Evolutionary conservation across 1,140 invertebrate species (phyloP).

Genomic region (Brachionus manjavacas): DNA sequence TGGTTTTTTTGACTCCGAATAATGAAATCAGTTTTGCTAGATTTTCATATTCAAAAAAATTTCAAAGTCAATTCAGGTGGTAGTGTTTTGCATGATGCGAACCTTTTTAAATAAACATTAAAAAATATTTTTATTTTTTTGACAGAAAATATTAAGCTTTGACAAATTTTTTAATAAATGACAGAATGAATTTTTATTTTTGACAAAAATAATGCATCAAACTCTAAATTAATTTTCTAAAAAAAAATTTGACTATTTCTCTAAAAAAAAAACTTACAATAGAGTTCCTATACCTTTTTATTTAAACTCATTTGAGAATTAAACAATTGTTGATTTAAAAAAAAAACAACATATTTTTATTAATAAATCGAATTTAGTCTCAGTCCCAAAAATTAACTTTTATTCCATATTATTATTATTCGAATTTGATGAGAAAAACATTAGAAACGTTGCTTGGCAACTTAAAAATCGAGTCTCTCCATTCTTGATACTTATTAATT

Average conservation of each 20-base stretch:
- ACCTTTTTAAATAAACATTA: too few species aligned
- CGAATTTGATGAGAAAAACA: conserved; percentile 14
- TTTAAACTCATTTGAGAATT: background rate
- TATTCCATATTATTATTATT: background rate
- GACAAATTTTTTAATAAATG: background rate
- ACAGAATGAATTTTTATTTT: background rate
- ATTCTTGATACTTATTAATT: background rate
- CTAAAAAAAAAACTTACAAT: background rate
- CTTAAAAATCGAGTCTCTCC: background rate
- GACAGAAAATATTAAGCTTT: too few species aligned
- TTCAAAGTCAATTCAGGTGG: too few species aligned
- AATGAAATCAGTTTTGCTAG: too few species aligned
- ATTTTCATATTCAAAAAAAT: too few species aligned
- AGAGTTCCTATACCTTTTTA: background rate
- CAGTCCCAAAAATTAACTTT: background rate
- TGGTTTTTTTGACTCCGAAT: too few species aligned
- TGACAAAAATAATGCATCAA: background rate
- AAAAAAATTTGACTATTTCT: background rate
- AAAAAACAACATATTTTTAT: background rate
- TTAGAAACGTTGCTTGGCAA: background rate
- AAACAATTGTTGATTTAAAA: background rate
- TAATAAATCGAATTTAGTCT: background rate
- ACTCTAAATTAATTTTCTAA: background rate
- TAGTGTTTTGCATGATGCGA: too few species aligned
- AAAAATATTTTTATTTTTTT: too few species aligned